These are phyloP conservation scores for Phylloscopus collybita DNA, from an alignment of 2,797 vertebrate species.

Conservation along the genomic window DNA sequence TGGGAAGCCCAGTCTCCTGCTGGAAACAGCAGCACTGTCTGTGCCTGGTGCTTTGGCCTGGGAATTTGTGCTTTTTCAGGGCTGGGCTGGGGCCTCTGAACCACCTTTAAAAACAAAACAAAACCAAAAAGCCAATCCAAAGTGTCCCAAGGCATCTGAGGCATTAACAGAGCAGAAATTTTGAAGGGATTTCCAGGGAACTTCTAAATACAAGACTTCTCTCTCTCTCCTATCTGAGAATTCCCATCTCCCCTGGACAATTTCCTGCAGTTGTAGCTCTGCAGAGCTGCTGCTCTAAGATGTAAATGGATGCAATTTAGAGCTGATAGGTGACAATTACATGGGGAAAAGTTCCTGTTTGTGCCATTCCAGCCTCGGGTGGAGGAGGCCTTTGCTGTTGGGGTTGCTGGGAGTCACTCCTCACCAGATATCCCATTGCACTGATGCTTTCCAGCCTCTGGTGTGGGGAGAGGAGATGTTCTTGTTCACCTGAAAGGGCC, in stretches of 20 bases:
- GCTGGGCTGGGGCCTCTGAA: background rate
- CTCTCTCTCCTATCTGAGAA: background rate
- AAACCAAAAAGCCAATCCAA: background rate
- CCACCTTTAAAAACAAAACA: background rate
- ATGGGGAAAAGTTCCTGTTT: background rate
- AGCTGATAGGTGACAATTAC: background rate
- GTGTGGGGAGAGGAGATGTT: background rate
- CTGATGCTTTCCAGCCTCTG: background rate
- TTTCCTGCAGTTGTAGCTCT: constrained; percentile 39
- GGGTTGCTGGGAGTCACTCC: background rate
- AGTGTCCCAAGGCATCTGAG: background rate
- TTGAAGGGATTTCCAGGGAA: background rate
- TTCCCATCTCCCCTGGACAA: constrained; percentile 25
- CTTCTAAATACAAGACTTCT: background rate
- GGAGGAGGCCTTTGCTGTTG: background rate
- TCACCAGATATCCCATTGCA: background rate
- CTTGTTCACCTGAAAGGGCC: background rate
- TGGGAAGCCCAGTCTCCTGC: background rate
- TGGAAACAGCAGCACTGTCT: background rate
- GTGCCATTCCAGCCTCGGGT: background rate
- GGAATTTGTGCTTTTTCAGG: background rate
- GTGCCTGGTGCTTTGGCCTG: background rate
- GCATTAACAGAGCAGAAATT: background rate
- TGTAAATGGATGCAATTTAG: background rate
- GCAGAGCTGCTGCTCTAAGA: background rate